Conservation (phyloP, 2,797 vertebrate species). For the Scarus forsteni region DNA sequence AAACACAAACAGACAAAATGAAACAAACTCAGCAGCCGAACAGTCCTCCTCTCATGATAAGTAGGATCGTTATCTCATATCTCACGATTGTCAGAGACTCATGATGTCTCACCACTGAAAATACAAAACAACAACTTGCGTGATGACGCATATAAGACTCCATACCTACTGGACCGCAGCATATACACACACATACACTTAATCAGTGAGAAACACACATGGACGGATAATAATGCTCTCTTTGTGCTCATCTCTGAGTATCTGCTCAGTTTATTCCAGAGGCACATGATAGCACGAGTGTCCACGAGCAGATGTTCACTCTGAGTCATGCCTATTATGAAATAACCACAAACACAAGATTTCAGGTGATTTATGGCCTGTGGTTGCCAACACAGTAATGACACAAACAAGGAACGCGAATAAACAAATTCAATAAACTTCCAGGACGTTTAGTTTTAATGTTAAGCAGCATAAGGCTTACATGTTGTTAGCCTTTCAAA, state of each 20-base stretch:
- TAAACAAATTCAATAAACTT: no score
- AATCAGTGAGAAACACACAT: slow-evolving; percentile 2
- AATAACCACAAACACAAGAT: not conserved
- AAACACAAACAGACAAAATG: slow-evolving; percentile 2
- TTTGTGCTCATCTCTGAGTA: slow-evolving; percentile 41
- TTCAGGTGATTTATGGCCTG: not conserved
- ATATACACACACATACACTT: slow-evolving; percentile 4
- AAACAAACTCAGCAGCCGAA: not conserved
- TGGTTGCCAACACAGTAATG: not conserved
- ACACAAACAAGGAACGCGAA: no score
- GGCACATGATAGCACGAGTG: slow-evolving; percentile 51
- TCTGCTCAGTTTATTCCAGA: slow-evolving; percentile 30
- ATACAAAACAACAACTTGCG: slow-evolving; percentile 33
- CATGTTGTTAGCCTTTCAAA: no score
- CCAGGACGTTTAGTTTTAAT: no score
- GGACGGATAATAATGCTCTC: slow-evolving; percentile 29
- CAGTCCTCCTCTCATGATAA: slow-evolving; percentile 7
- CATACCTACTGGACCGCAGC: slow-evolving; percentile 17
- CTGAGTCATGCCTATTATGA: slow-evolving; percentile 28
- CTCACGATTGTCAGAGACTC: slow-evolving; percentile 30
- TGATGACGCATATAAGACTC: slow-evolving; percentile 25
- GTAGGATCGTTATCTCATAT: slow-evolving; percentile 14
- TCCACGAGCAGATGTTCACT: slow-evolving; percentile 33
- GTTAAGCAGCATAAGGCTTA: no score
- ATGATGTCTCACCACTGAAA: slow-evolving; percentile 28